Evolutionary conservation across 2,113 vertebrate species (phyloP).

Genomic region (Pampusana beccarii): DNA sequence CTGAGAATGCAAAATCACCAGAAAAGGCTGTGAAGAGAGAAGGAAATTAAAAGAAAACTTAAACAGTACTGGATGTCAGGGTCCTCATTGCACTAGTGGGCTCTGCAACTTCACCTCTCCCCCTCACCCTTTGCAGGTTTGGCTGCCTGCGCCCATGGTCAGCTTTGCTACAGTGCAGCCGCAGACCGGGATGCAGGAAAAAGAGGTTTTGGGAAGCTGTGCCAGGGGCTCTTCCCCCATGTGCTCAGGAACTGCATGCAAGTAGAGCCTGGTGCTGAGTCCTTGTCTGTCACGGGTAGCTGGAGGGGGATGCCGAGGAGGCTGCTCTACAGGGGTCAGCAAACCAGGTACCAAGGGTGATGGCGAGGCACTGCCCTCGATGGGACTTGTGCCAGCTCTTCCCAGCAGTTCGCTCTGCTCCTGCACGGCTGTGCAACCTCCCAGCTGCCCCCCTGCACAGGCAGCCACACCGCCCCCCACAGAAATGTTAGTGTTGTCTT

Average conservation of each 20-base stretch:
- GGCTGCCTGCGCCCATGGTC: neutral
- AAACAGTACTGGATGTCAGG: neutral
- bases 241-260: neutral
- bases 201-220: neutral
- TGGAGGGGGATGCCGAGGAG: too few species aligned
- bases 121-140: neutral
- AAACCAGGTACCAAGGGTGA: accelerated
- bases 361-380: neutral
- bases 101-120: neutral
- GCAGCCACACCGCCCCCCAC: neutral
- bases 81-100: neutral
- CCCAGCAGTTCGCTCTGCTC: neutral
- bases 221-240: accelerated
- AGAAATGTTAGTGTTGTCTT: neutral
- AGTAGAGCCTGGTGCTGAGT: neutral
- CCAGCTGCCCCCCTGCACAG: neutral
- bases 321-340: accelerated
- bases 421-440: neutral
- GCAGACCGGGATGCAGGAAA: neutral
- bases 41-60: neutral
- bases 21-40: neutral
- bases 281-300: neutral
- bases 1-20: neutral
- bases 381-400: neutral
- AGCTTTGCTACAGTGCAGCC: neutral